Evolutionary conservation across 1,140 invertebrate genomes (phyloP).

Genomic region (Leptinotarsa texana): DNA sequence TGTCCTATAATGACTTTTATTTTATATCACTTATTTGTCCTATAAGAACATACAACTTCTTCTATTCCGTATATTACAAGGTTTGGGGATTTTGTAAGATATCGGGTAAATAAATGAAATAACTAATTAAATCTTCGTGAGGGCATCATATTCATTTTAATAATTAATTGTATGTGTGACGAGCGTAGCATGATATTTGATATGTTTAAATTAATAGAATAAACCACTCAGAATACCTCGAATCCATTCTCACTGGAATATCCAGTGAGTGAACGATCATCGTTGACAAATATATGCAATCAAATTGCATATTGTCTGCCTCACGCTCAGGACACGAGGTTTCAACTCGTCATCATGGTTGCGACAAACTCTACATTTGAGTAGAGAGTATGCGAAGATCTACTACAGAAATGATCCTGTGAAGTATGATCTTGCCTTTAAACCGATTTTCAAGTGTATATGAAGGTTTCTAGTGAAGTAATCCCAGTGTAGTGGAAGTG

Average conservation of each 20-base stretch:
- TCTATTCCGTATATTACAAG: no score
- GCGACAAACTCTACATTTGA: constrained; percentile 53
- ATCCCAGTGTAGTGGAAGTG: background rate
- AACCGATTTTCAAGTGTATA: background rate
- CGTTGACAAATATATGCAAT: background rate
- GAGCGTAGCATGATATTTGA: no score
- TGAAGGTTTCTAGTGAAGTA: background rate
- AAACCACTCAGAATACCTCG: constrained; percentile 24
- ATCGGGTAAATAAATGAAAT: no score
- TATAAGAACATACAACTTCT: no score
- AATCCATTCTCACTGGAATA: constrained; percentile 1
- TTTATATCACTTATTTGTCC: no score
- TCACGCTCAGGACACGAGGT: constrained; percentile 29
- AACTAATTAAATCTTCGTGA: no score
- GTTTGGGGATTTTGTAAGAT: no score
- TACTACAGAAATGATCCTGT: constrained; percentile 64
- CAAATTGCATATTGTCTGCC: background rate
- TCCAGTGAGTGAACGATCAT: constrained; percentile 16
- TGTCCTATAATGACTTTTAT: no score
- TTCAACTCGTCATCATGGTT: constrained; percentile 47
- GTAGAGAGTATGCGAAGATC: constrained; percentile 55
- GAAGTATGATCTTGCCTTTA: constrained; percentile 59
- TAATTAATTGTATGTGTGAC: no score
- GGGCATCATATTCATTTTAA: no score
- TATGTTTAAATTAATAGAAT: no score